Base-by-base conservation (phyloP, 2,113 vertebrate genomes). In the Thalassoma bifasciatum region DNA sequence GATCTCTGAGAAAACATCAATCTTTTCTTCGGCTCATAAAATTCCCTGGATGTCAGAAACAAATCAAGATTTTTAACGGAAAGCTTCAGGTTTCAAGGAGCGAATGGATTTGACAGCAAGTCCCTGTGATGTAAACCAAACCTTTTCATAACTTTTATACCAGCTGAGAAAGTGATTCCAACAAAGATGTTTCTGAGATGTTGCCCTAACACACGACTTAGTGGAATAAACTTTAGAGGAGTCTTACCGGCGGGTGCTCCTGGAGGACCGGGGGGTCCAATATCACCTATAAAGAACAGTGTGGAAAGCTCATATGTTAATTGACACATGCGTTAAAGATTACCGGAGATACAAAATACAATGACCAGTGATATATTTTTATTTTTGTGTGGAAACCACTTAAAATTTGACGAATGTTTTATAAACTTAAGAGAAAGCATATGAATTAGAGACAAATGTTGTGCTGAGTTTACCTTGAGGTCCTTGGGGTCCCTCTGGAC, bases 161-260 rank as follows among this genome's bases (percentile, higher is more conserved):
- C 30, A 30, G 30, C 30, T 30, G 3, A 3, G 6, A 30, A 63
- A 46, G 36, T 7, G 24, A 46, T 19, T 6, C 17, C 4, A 46
- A 30, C 30, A 6, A 19, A 19, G 4, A 2, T 2, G 17, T 46
- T 46, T 4, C 17, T 46, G 3, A 16, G 14, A 46, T 46, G 17
- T 46, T 46, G 1, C 16, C 42, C 16, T 16, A 46, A 17, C 30
- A 30, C 10, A 23, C 34, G 6, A 12, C 22, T 10, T 50, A 9
- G 23, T 17, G 6, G 23, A 2, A 2, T 58, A 2, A 23, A 42
- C 36, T 37, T 13, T 10, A 9, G 23, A 2, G 34, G 56, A 2
- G 5, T 57, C 80, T 82, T 90, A 96, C 95, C 96, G 87, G 30
- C 93, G 42, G 93, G 90, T 65, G 94, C 89, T 59, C 95, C 95